phyloP scores from a whole-genome alignment of 2,888 invertebrate genomes.

The Drosophila crucigera region DNA sequence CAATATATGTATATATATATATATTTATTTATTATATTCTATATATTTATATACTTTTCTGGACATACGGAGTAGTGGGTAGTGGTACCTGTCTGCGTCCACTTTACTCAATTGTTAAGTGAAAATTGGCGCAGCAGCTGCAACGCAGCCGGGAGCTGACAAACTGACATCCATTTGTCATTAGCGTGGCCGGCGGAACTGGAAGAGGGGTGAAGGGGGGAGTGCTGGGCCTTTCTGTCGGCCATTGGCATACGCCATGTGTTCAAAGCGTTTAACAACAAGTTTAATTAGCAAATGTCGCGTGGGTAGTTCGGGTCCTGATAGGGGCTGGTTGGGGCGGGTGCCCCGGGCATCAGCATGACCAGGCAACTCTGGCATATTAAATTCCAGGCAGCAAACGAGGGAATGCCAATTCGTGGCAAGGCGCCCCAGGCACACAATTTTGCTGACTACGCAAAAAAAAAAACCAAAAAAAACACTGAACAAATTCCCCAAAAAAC shows the following conservation, averaged over 20 bases:
- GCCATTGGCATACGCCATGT: slow-evolving; percentile 46
- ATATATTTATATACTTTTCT: neutral
- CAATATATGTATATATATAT: neutral
- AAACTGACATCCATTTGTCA: slow-evolving; percentile 76
- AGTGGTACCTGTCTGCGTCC: neutral
- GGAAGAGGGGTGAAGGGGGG: neutral
- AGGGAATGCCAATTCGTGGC: slow-evolving; percentile 73
- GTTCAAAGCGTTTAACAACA: slow-evolving; percentile 52
- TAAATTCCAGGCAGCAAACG: slow-evolving; percentile 51
- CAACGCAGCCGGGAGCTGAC: slow-evolving; percentile 56
- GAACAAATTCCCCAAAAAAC: slow-evolving; percentile 38
- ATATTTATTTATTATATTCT: neutral
- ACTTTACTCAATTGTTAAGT: slow-evolving; percentile 43
- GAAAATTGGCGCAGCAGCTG: slow-evolving; percentile 57
- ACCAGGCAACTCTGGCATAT: slow-evolving; percentile 53
- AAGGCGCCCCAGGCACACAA: slow-evolving; percentile 47
- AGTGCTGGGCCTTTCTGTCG: neutral
- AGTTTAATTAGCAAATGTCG: slow-evolving; percentile 70
- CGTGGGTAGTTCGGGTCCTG: slow-evolving; percentile 13
- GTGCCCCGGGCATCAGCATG: slow-evolving; percentile 19
- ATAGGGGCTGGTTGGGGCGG: neutral
- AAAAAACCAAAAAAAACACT: slow-evolving; percentile 11
- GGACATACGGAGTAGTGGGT: neutral
- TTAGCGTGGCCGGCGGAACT: slow-evolving; percentile 34
- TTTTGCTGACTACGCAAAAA: slow-evolving; percentile 32